Percentiles rank a stretch among this genome's conserved stretches.
Conservation (phyloP, 2,113 vertebrate species). For the Cebus imitator region DNA sequence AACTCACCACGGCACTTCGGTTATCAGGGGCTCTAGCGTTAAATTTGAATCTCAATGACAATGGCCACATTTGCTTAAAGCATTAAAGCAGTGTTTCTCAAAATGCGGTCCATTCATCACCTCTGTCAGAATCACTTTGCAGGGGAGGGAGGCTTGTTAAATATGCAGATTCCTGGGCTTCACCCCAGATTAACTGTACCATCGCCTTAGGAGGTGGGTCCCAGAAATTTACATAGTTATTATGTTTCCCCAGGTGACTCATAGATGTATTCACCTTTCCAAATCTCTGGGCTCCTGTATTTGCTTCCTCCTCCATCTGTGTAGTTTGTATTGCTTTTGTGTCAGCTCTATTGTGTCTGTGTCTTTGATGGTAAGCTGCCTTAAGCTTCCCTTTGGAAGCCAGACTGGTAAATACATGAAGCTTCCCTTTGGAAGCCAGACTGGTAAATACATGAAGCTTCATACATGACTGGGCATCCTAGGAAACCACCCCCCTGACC, state of each 20-base stretch:
- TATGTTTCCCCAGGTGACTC: neutral
- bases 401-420: neutral
- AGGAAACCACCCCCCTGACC: neutral
- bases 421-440: conserved; percentile 16
- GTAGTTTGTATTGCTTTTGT: conserved; percentile 44
- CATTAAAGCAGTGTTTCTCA: neutral
- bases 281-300: neutral
- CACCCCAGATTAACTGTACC: neutral
- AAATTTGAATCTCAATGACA: neutral
- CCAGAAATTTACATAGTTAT: neutral
- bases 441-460: neutral
- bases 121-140: neutral
- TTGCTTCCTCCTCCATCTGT: neutral
- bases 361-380: neutral
- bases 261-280: neutral
- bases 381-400: conserved; percentile 37
- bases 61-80: neutral
- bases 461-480: neutral
- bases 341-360: conserved; percentile 25
- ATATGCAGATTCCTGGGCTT: neutral
- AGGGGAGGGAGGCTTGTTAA: neutral
- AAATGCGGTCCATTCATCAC: neutral
- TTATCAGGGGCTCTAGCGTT: neutral
- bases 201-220: neutral
- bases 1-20: neutral